Evolutionary conservation across 1,140 invertebrate species (phyloP).

Genomic region (Idris sp.): DNA sequence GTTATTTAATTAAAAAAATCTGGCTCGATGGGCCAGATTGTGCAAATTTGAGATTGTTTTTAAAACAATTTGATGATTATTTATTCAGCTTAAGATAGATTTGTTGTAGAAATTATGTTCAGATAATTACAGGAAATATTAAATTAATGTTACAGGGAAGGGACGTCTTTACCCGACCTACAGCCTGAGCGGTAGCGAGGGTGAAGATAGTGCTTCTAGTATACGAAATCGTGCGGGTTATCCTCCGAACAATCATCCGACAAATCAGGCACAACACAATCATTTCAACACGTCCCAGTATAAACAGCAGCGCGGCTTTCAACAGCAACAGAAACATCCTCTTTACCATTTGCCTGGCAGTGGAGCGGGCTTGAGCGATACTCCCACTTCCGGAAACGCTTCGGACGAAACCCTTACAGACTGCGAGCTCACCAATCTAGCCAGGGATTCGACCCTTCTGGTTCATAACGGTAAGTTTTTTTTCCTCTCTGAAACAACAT

Average conservation of each 20-base stretch:
- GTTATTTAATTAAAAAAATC: too few relatives aligned
- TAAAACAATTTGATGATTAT: too few relatives aligned
- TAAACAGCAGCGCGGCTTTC: conserved; percentile 70
- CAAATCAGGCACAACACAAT: conserved; percentile 72
- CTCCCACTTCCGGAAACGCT: conserved; percentile 87
- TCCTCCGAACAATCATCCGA: conserved; percentile 69
- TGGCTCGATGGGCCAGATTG: too few relatives aligned
- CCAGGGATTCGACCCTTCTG: conserved; percentile 86
- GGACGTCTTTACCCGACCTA: conserved; percentile 85
- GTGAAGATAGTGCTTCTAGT: conserved; percentile 80
- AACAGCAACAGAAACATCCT: conserved; percentile 76
- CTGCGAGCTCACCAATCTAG: conserved; percentile 85
- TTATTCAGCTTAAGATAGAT: too few relatives aligned
- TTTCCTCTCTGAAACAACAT: neutral
- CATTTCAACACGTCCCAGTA: conserved; percentile 74
- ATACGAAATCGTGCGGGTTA: conserved; percentile 69
- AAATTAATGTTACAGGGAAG: conserved; percentile 78
- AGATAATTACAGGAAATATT: conserved; percentile 50
- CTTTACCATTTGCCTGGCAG: conserved; percentile 77
- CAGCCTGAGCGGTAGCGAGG: conserved; percentile 82
- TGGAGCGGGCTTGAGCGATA: conserved; percentile 84
- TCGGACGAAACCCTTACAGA: conserved; percentile 89
- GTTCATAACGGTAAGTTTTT: conserved; percentile 87
- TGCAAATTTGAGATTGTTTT: too few relatives aligned
- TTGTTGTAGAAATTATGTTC: too few relatives aligned